Base-by-base conservation (phyloP, 2,888 invertebrate genomes). In the Aproaerema taeniolella region DNA sequence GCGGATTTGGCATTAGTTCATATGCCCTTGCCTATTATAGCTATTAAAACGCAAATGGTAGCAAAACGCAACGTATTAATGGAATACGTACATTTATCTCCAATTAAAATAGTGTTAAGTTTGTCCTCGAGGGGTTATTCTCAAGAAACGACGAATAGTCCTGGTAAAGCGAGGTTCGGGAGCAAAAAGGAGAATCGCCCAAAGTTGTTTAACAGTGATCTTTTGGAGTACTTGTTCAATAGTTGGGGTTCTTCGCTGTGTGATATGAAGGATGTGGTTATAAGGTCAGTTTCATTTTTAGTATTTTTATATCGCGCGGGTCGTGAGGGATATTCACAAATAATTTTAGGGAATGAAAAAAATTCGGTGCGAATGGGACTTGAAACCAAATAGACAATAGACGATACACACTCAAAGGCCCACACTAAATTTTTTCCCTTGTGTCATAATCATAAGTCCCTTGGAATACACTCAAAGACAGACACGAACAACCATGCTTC, bases 241-340 rank as follows among this genome's bases (percentile, higher is more conserved):
- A 90, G 89, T 2, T 88, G 91, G 74, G 90, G 91, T 20, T 89
- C 90, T 0, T 89, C 90, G 14, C 73, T 91, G 10, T 89, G 89
- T 47, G 91, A 91, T 57, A 88, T 91, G 73, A 91, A 90, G 62
- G 90, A 90, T 52, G 88, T 91, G 9, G 88, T 89, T 55, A 67
- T 91, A 30, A 90, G 85, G 91, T 91, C 61, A 65, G 77, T 9
- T 26, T 26, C 17, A 9, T 7, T 16, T n/a, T n/a, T n/a, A n/a
- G n/a, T n/a, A n/a, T 31, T 31, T 20, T 20, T 4, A 20, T 20
- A 6, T 8, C 20, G 20, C 8, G 20, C 20, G 20, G 8, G 20
- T 20, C 20, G n/a, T n/a, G n/a, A n/a, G n/a, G n/a, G n/a, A n/a
- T n/a, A n/a, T n/a, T n/a, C n/a, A n/a, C n/a, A n/a, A n/a, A n/a